Base-by-base conservation (phyloP, 2,113 vertebrate genomes). In the Pseudorhombus dupliciocellatus region DNA sequence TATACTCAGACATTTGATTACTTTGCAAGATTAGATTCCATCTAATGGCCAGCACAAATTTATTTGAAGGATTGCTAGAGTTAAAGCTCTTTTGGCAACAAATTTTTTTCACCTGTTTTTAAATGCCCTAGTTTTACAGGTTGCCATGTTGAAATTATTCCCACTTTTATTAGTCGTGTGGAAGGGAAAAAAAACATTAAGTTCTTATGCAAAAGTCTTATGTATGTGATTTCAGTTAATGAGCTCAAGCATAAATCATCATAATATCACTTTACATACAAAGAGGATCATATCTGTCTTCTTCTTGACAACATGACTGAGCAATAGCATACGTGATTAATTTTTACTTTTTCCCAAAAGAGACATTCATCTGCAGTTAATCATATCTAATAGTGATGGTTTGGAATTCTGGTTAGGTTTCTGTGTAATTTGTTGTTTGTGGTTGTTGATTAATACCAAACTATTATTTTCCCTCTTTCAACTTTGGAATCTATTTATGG, bases 261-360 rank as follows among this genome's bases (percentile, higher is more conserved):
- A 12, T 34, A 26, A 66, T 42, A 22, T 57, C 2, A 56, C 4
- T 52, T 44, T 0, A 63, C 5, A 22, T 61, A 22, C 4, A 53
- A 11, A 26, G 6, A 21, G 52, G 16, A 58, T 4, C 14, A 18
- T 52, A 56, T 73, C 16, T 70, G 60, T 53, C 51, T 66, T 57
- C 12, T 53, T 20, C 44, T 66, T 37, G 79, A 62, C 42, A 70
- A 80, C 57, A 56, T 73, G 44, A 72, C 57, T 67, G 56, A 93
- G 93, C 30, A 57, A 3, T 2, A 46, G 46, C 22, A 26, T 44
- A n/a, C 20, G 1, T 21, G 28, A 1, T n/a, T 3, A 40, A 51
- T 65, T 66, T 48, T 9, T 30, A 14, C 4, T n/a, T 57, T 52
- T 77, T 10, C 15, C 55, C n/a, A n/a, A n/a, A n/a, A n/a, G n/a